phyloP scores from a whole-genome alignment of 2,888 invertebrate genomes.

The Diplolepis rosae region DNA sequence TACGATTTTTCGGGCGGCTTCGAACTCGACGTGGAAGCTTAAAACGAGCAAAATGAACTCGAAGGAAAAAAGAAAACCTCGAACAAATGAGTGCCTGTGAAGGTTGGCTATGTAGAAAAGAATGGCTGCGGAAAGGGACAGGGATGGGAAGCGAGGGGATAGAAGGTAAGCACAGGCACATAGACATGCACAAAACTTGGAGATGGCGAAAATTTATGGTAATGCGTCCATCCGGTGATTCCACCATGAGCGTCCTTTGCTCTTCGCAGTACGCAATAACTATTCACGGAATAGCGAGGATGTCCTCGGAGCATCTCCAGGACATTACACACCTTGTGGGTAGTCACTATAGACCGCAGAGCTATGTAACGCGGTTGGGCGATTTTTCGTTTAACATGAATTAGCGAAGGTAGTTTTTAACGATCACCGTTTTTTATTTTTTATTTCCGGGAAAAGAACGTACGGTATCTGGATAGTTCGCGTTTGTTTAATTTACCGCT shows the following conservation, averaged over 20 bases:
- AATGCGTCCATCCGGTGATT: conserved; percentile 42
- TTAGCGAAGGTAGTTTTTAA: conserved; percentile 27
- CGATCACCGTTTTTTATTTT: conserved; percentile 1
- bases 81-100: background rate
- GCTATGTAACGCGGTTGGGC: conserved; percentile 26
- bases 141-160: background rate
- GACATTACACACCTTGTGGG: conserved; percentile 13
- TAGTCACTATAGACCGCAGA: conserved; percentile 3
- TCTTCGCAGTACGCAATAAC: conserved; percentile 27
- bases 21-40: conserved; percentile 26
- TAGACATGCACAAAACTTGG: conserved; percentile 41
- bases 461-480: background rate
- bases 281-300: conserved; percentile 14
- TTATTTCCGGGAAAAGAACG: background rate
- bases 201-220: conserved; percentile 52
- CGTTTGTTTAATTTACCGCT: conserved; percentile 16
- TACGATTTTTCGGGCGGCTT: conserved; percentile 30
- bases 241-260: background rate
- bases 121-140: conserved; percentile 12
- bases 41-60: conserved; percentile 21
- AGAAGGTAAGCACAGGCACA: conserved; percentile 14
- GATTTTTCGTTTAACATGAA: conserved; percentile 32
- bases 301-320: conserved; percentile 1
- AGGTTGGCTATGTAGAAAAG: background rate
- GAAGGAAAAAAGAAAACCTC: conserved; percentile 11